Evolutionary conservation across 2,113 vertebrate species (phyloP).

Genomic region (Daubentonia madagascariensis): DNA sequence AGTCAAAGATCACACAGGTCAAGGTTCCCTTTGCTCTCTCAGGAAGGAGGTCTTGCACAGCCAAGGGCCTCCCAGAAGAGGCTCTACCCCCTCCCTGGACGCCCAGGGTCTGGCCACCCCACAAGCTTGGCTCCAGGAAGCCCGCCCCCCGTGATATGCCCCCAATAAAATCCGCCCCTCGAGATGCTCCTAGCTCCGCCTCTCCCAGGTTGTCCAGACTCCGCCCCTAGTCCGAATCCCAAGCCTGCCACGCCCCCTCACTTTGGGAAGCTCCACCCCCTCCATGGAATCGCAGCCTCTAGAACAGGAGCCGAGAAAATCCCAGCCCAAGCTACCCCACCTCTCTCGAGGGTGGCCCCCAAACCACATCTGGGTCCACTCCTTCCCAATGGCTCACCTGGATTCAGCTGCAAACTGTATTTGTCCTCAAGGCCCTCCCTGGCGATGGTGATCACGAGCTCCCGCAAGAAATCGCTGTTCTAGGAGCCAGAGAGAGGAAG

Average conservation of each 20-base stretch:
- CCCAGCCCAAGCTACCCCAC: not conserved
- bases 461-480: constrained; percentile 87
- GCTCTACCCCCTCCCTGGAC: fast-evolving
- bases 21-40: not conserved
- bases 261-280: not conserved
- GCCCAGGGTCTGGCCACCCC: too few species aligned
- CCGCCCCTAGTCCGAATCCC: not conserved
- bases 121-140: not conserved
- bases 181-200: not conserved
- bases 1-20: not conserved
- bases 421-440: constrained; percentile 93
- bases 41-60: too few species aligned
- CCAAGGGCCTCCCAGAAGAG: fast-evolving
- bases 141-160: fast-evolving
- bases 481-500: not conserved
- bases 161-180: not conserved
- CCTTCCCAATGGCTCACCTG: constrained; percentile 77
- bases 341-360: not conserved
- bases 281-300: not conserved
- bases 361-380: fast-evolving
- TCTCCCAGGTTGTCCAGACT: not conserved
- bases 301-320: not conserved
- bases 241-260: not conserved
- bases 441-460: constrained; percentile 91
- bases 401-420: constrained; percentile 85